Conservation (phyloP, 2,888 invertebrate species). For the Trichacis sp. region DNA sequence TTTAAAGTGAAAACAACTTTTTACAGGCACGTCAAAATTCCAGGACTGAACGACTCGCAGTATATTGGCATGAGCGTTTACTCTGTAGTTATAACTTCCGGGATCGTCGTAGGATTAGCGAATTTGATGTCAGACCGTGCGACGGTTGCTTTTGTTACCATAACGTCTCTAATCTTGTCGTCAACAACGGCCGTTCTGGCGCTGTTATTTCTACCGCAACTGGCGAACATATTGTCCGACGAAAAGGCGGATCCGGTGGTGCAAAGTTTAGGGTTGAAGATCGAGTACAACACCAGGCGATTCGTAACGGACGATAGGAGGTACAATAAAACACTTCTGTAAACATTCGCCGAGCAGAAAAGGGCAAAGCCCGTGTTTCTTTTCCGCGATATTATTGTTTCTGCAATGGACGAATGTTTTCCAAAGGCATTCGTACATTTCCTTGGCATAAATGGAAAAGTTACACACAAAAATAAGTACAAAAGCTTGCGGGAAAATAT, state of each 20-base stretch:
- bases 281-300: constrained; percentile 88
- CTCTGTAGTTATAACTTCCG: constrained; percentile 89
- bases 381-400: background rate
- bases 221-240: constrained; percentile 79
- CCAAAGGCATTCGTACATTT: no score
- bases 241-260: constrained; percentile 84
- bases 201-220: constrained; percentile 88
- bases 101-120: constrained; percentile 89
- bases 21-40: constrained; percentile 89
- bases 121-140: constrained; percentile 87
- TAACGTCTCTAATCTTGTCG: constrained; percentile 84
- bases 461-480: no score
- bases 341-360: background rate
- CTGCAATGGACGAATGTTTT: no score
- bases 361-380: no score
- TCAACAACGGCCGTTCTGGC: constrained; percentile 90
- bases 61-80: constrained; percentile 95
- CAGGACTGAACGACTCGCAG: constrained; percentile 92
- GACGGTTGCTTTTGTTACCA: constrained; percentile 84
- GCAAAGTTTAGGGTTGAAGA: constrained; percentile 87
- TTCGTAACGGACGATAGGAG: constrained; percentile 86
- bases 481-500: no score
- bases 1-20: no score
- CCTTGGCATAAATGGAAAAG: no score
- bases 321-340: constrained; percentile 37